Base-by-base conservation (phyloP, 2,113 vertebrate species). In the Clarias macrocephalus region DNA sequence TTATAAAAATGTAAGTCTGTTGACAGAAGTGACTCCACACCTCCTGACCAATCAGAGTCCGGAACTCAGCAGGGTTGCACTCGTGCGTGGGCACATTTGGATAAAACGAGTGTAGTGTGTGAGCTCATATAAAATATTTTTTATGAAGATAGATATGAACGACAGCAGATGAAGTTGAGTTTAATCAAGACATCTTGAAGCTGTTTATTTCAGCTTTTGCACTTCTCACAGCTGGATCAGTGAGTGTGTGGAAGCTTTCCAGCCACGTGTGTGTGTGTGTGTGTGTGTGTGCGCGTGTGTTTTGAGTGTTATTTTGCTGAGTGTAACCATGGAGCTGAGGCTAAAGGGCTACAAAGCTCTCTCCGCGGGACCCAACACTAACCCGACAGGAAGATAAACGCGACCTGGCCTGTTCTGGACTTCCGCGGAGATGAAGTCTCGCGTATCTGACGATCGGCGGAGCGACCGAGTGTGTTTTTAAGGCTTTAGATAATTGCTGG, bases 331-430 rank as follows among this genome's bases (percentile, higher is more conserved):
- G 66, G 85, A 62, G 56, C 25, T 3, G 66, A 82, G 80, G 56
- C 15, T 63, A 87, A 82, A 82, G 66, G 80, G 28, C 56, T 80
- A 3, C 18, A 60, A 80, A 19, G 16, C 76, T 59, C 79, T 57
- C 33, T 19, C 52, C 62, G 52, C n/a, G 21, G 59, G 60, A 25
- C n/a, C 19, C 28, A n/a, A 80, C 70, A 65, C 65, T 8, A 11
- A 42, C 48, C 66, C 60, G 28, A 60, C 68, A 42, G 48, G 85
- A 86, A 86, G 28, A 86, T 21, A 70, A 80, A 80, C 52, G 59
- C 21, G 1, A 6, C 28, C 83, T n/a, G n/a, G 37, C 18, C 84
- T 15, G 3, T 28, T 52, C 25, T 13, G 42, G 68, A 48, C 60
- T 65, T 25, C 30, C n/a, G 33, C 18, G 57, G 56, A 60, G 48